Conservation (phyloP, 1,140 invertebrate species). For the Eriosoma lanigerum region DNA sequence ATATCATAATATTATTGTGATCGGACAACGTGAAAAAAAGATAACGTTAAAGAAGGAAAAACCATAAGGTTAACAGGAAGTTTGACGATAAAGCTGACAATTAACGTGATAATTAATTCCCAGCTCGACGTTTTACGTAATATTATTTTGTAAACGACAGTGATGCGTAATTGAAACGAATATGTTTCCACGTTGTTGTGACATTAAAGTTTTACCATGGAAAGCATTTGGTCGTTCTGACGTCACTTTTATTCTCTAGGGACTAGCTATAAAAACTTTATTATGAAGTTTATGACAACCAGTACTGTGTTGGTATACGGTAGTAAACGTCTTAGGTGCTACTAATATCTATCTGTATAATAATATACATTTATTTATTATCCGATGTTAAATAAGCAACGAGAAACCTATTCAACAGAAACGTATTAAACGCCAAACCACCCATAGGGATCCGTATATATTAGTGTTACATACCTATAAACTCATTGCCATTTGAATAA, state of each 20-base stretch:
- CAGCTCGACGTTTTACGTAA: not conserved
- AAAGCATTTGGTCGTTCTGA: not conserved
- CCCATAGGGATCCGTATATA: not conserved
- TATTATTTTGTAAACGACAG: not conserved
- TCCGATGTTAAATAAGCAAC: not conserved
- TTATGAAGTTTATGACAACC: not conserved
- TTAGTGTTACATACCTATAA: not conserved
- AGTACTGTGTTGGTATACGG: not conserved
- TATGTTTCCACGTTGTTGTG: not conserved
- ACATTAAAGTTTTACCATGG: constrained; percentile 7
- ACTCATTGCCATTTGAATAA: not conserved
- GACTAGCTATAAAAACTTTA: constrained; percentile 37
- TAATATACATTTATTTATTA: not conserved
- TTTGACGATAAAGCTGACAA: too few relatives aligned
- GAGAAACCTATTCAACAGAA: constrained; percentile 1
- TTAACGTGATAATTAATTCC: constrained; percentile 1
- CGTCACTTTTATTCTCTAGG: not conserved
- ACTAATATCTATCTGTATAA: constrained; percentile 8
- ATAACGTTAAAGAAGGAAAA: too few relatives aligned
- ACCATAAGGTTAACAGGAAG: too few relatives aligned
- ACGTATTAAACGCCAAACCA: not conserved
- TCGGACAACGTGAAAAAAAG: too few relatives aligned
- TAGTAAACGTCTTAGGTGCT: constrained; percentile 8
- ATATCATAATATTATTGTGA: too few relatives aligned
- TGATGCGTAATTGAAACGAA: constrained; percentile 18